Conservation (phyloP, 2,113 vertebrate species). For the Labeo catla region DNA sequence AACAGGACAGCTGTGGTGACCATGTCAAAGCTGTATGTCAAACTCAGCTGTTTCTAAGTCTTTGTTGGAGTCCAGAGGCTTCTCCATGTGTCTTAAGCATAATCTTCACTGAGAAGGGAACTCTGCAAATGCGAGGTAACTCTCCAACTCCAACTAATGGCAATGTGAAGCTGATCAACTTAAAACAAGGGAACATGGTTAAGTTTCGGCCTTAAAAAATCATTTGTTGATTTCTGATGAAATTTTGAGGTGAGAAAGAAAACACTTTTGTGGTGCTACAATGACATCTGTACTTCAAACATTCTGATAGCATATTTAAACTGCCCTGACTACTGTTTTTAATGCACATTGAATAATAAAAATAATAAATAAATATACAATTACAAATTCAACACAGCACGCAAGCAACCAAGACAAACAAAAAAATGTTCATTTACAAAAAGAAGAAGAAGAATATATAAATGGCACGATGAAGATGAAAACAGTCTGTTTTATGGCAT, state of each 20-base stretch:
- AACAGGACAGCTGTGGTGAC: not conserved
- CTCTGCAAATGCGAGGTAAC: not conserved
- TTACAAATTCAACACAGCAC: slow-evolving; percentile 10
- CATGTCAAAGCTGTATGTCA: not conserved
- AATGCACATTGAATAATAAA: slow-evolving; percentile 8
- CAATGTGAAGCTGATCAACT: slow-evolving; percentile 13
- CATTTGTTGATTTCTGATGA: not conserved
- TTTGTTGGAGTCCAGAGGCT: slow-evolving; percentile 11
- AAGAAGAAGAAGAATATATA: not conserved
- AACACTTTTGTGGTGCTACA: not conserved
- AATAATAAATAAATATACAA: slow-evolving; percentile 6
- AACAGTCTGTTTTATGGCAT: not conserved
- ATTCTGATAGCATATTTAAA: not conserved
- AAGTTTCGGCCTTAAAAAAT: not conserved
- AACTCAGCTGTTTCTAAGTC: slow-evolving; percentile 1
- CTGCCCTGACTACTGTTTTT: not conserved
- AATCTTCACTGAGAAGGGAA: slow-evolving; percentile 11
- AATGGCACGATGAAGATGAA: slow-evolving; percentile 20
- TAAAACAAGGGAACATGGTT: slow-evolving; percentile 6
- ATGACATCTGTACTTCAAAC: slow-evolving; percentile 3
- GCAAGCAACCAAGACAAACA: not conserved
- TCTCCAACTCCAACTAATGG: slow-evolving; percentile 21
- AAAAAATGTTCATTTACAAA: not conserved
- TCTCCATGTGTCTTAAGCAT: slow-evolving; percentile 7
- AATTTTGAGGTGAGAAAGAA: slow-evolving; percentile 1